These are phyloP conservation scores for Cistogaster globosa DNA, from an alignment of 2,888 invertebrate species.

Conservation along the genomic window DNA sequence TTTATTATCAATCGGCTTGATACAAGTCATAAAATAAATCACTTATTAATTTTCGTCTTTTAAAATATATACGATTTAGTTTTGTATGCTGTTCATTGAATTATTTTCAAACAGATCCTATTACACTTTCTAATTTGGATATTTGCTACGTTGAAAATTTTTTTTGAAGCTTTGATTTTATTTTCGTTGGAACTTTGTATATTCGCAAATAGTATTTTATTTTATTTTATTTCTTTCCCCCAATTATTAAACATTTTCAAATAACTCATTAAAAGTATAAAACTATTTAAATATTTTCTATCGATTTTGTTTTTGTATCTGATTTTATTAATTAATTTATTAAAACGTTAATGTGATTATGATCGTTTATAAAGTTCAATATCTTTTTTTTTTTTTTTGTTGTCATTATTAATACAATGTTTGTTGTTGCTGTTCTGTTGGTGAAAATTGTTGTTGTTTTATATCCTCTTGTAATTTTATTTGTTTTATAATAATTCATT, in stretches of 20 bases:
- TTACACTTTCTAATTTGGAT: no score
- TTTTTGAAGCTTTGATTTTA: no score
- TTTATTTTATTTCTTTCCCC: neutral
- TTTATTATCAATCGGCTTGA: no score
- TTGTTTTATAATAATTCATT: constrained; percentile 54
- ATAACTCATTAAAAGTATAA: neutral
- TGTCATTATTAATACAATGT: neutral
- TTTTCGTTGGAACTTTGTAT: neutral
- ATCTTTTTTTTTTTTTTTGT: no score
- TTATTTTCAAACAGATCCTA: no score
- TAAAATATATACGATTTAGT: no score
- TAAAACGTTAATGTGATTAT: constrained; percentile 56
- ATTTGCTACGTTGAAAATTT: no score
- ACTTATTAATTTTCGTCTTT: no score
- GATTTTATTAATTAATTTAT: constrained; percentile 51
- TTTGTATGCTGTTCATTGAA: no score
- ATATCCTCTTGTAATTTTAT: constrained; percentile 39
- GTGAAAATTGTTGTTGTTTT: constrained; percentile 51
- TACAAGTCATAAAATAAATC: no score
- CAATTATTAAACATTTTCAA: neutral
- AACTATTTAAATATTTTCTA: neutral
- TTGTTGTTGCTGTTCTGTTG: constrained; percentile 31
- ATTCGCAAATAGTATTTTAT: neutral
- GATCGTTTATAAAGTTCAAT: constrained; percentile 43
- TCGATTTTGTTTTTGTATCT: constrained; percentile 29